Conservation (phyloP, 1,140 invertebrate species). For the Heliconius himera region DNA sequence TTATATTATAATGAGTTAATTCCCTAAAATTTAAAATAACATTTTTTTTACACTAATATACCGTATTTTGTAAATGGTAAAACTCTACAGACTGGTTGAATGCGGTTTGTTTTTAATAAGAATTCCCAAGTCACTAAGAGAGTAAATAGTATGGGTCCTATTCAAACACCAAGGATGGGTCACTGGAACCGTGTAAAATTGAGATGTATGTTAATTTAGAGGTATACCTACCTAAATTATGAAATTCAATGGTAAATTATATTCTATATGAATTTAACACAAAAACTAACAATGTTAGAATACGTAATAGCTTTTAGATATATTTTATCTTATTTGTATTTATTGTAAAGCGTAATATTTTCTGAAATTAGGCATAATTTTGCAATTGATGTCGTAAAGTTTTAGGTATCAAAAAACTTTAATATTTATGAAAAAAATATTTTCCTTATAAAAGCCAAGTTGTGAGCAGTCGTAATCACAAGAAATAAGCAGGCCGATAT, state of each 20-base stretch:
- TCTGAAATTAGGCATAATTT: no score
- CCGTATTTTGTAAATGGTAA: not conserved
- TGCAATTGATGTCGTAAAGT: no score
- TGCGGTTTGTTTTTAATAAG: slow-evolving; percentile 58
- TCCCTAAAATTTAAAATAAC: no score
- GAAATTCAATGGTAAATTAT: not conserved
- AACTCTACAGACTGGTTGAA: not conserved
- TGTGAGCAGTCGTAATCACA: no score
- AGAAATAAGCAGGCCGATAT: no score
- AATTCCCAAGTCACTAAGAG: slow-evolving; percentile 64
- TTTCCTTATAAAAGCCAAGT: no score
- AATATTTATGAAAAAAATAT: no score
- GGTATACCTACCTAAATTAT: not conserved
- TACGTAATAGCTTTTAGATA: no score
- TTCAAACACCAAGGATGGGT: slow-evolving; percentile 54
- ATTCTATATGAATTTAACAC: not conserved
- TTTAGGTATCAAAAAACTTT: no score
- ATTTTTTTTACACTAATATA: slow-evolving; percentile 33
- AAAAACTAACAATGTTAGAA: not conserved
- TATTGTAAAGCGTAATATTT: no score
- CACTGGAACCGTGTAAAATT: slow-evolving; percentile 57
- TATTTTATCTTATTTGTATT: no score
- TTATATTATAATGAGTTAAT: no score
- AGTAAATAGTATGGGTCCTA: slow-evolving; percentile 54
- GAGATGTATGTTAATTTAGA: slow-evolving; percentile 40